Conservation (phyloP, 2,113 vertebrate species). For the Epinephelus lanceolatus region DNA sequence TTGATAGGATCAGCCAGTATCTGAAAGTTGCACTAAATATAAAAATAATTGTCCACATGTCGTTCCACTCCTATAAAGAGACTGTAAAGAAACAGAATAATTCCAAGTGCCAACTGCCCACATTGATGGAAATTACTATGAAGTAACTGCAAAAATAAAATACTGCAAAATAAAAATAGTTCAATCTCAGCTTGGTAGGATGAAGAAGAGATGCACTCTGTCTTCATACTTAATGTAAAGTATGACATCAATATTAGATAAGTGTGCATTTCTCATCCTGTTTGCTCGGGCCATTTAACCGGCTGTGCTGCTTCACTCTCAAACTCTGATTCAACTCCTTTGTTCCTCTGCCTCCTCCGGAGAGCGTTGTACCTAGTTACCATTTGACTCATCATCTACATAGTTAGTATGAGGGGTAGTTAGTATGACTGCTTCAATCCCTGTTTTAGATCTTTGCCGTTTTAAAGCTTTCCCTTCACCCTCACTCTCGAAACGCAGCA, state of each 20-base stretch:
- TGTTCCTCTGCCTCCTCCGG: slow-evolving; percentile 52
- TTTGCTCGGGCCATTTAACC: slow-evolving; percentile 29
- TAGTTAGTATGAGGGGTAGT: slow-evolving; percentile 10
- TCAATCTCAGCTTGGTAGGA: neutral
- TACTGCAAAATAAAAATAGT: neutral
- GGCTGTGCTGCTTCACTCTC: slow-evolving; percentile 16
- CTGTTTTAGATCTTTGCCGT: neutral
- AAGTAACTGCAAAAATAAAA: too few relatives aligned
- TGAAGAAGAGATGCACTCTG: neutral
- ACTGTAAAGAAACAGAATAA: neutral
- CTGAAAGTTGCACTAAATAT: too few relatives aligned
- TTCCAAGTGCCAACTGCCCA: too few relatives aligned
- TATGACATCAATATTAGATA: slow-evolving; percentile 31
- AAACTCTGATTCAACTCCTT: slow-evolving; percentile 46
- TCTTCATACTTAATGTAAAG: slow-evolving; percentile 23
- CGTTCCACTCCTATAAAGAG: neutral
- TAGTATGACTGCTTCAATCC: neutral
- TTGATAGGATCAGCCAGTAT: neutral
- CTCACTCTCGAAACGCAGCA: neutral
- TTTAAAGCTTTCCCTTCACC: neutral
- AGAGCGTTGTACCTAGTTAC: slow-evolving; percentile 11
- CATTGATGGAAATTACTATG: too few relatives aligned
- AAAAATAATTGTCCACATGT: neutral
- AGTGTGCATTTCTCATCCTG: slow-evolving; percentile 18
- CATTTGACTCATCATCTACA: slow-evolving; percentile 47